Evolutionary conservation across 2,888 invertebrate species (phyloP).

Genomic region (Plemyria rubiginata): DNA sequence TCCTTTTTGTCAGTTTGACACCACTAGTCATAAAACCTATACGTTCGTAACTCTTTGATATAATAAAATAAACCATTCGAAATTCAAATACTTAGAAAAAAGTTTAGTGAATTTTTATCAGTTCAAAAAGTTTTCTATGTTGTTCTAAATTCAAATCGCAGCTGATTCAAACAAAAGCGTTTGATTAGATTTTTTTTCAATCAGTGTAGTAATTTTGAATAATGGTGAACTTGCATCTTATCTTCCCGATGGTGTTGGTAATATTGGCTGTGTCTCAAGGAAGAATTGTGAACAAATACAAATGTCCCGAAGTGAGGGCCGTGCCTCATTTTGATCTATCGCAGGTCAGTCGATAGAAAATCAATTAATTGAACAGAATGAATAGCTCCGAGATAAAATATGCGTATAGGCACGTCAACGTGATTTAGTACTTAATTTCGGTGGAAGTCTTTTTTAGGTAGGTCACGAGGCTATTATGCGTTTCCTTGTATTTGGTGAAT

Average conservation of each 20-base stretch:
- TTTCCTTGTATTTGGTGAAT: constrained; percentile 18
- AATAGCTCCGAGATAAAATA: constrained; percentile 24
- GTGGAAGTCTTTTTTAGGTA: constrained; percentile 4
- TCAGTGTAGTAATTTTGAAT: constrained; percentile 6
- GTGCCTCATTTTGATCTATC: constrained; percentile 91
- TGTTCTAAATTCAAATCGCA: constrained; percentile 18
- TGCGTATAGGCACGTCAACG: constrained; percentile 21
- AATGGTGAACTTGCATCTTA: constrained; percentile 49
- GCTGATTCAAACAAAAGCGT: not conserved
- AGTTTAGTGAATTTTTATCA: not conserved
- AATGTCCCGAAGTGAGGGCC: constrained; percentile 91
- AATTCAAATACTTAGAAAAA: constrained; percentile 12
- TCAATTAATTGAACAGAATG: constrained; percentile 29
- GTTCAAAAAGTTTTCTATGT: not conserved
- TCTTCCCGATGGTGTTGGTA: constrained; percentile 50
- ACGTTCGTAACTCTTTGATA: constrained; percentile 48
- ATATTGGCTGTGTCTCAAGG: constrained; percentile 48
- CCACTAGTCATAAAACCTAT: constrained; percentile 61
- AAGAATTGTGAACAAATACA: constrained; percentile 86
- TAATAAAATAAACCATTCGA: constrained; percentile 7
- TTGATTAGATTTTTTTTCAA: not conserved
- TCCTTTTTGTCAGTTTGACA: constrained; percentile 75
- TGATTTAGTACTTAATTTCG: constrained; percentile 31
- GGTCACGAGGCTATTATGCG: constrained; percentile 24
- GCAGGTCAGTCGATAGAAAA: constrained; percentile 77